Evolutionary conservation across 2,797 vertebrate genomes (phyloP).

Genomic region (Notoglanidium macrostoma): DNA sequence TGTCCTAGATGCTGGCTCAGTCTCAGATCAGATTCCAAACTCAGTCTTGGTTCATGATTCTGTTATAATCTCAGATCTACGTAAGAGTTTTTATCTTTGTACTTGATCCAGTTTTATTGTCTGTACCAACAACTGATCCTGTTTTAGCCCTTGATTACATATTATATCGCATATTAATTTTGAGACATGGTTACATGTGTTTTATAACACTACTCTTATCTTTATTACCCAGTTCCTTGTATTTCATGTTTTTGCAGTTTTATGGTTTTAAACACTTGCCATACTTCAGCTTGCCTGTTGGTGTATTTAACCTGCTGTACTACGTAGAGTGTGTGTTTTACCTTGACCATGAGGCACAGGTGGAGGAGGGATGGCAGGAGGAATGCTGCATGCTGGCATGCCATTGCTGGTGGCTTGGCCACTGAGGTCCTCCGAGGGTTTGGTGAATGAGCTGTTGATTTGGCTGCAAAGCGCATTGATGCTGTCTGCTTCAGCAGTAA

Average conservation of each 20-base stretch:
- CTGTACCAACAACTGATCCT: background rate
- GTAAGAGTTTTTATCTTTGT: background rate
- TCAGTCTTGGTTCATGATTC: background rate
- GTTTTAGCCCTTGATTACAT: background rate
- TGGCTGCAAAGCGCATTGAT: conserved; percentile 86
- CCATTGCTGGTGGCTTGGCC: conserved; percentile 68
- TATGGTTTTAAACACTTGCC: background rate
- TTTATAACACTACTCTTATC: background rate
- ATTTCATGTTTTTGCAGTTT: background rate
- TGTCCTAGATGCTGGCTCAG: conserved; percentile 5
- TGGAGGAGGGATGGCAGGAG: conserved; percentile 65
- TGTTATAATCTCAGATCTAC: background rate
- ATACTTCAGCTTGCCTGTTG: background rate
- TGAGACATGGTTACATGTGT: background rate
- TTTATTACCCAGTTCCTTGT: background rate
- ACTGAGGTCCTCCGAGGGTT: conserved; percentile 77
- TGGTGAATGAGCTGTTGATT: conserved; percentile 84
- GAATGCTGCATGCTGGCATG: conserved; percentile 62
- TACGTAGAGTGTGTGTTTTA: background rate
- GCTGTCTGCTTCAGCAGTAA: conserved; percentile 76
- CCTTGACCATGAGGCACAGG: conserved; percentile 74
- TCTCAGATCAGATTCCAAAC: conserved; percentile 9
- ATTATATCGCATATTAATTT: background rate
- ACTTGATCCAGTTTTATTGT: background rate
- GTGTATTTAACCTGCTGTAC: background rate